Percentiles rank a stretch among this genome's conserved stretches.
Evolutionary conservation across 2,888 invertebrate species (phyloP).

Genomic region (Cryptophagus acutangulus): DNA sequence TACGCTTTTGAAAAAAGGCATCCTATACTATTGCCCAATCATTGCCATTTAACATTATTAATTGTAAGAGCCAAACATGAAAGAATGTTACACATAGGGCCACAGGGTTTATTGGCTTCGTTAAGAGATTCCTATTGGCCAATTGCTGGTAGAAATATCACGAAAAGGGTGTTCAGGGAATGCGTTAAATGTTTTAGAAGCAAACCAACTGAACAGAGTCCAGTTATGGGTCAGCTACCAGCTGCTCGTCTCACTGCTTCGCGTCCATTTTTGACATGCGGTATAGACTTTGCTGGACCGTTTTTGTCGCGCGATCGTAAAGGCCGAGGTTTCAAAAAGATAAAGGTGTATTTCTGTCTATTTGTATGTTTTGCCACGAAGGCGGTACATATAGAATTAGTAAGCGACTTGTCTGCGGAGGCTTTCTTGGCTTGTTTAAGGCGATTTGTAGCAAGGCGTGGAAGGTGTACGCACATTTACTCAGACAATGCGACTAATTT

Average conservation of each 20-base stretch:
- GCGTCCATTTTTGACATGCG: slow-evolving; percentile 9
- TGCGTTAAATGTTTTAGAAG: slow-evolving; percentile 10
- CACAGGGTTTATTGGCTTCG: slow-evolving; percentile 1
- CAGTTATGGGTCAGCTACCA: slow-evolving; percentile 13
- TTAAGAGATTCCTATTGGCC: slow-evolving; percentile 11
- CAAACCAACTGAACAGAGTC: not conserved
- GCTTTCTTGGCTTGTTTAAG: slow-evolving; percentile 11
- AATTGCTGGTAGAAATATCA: not conserved
- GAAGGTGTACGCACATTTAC: slow-evolving; percentile 5
- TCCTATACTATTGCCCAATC: slow-evolving; percentile 8
- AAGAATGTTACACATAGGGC: slow-evolving; percentile 6
- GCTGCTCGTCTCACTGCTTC: not conserved
- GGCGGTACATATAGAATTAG: slow-evolving; percentile 14
- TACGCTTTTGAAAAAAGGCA: not conserved
- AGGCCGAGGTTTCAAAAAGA: too few relatives aligned
- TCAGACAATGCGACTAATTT: slow-evolving; percentile 13
- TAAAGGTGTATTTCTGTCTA: slow-evolving; percentile 8
- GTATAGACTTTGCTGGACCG: slow-evolving; percentile 14
- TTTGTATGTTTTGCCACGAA: slow-evolving; percentile 10
- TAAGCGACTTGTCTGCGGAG: slow-evolving; percentile 9
- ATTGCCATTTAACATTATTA: not conserved
- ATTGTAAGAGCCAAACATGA: slow-evolving; percentile 2
- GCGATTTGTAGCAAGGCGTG: slow-evolving; percentile 11
- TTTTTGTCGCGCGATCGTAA: slow-evolving; percentile 1
- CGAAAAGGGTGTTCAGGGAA: not conserved